Evolutionary conservation across 2,113 vertebrate genomes (phyloP), one percentile per base, ranked within the genome.

Genomic region (Cyanoramphus novaezelandiae): DNA sequence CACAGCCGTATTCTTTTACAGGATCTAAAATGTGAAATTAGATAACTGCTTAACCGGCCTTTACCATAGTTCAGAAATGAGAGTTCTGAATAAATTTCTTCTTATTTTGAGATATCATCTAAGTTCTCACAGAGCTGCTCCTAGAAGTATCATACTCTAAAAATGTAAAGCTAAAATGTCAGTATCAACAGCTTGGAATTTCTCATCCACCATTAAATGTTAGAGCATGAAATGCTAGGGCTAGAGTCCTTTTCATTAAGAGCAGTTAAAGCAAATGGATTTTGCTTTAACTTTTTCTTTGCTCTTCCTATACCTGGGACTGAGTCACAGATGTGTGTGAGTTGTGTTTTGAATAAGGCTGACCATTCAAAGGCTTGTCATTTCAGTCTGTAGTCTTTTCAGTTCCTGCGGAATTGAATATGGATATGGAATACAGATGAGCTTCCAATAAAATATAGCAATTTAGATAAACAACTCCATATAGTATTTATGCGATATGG

Each of bases 1-100:
- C 92, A 97, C 99, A 99, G 24, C 98, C 97, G 75, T 99, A 99
- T 95, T 99, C 98, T 97, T 98, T 98, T 13, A 99, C 99, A 81
- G 99, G 99, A 98, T 99, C 99, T 99, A 96, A 84, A 98, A 97
- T 25, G 80, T 64, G 90, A 93, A 96, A 84, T 82, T 13, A 72
- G 10, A 3, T 59, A 82, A 94, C 9, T 89, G 68, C 44, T 70
- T 91, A 77, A 65, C 3, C 4, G 46, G 17, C 64, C 31, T 57
- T 95, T 55, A 69, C 35, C 10, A 64, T 9, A 59, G 72, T 55
- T 63, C 29, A 94, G 53, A 81, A 86, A 47, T 24, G 4, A 41
- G 27, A 72, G 10, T 75, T 86, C 35, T 82, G 28, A 86, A 31
- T 47, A 79, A 82, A 23, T 8, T 60, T 47, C 10, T 74, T 80